Evolutionary conservation across 2,113 vertebrate genomes (phyloP), one percentile per base, ranked within the genome.

Genomic region (Thomomys bottae): DNA sequence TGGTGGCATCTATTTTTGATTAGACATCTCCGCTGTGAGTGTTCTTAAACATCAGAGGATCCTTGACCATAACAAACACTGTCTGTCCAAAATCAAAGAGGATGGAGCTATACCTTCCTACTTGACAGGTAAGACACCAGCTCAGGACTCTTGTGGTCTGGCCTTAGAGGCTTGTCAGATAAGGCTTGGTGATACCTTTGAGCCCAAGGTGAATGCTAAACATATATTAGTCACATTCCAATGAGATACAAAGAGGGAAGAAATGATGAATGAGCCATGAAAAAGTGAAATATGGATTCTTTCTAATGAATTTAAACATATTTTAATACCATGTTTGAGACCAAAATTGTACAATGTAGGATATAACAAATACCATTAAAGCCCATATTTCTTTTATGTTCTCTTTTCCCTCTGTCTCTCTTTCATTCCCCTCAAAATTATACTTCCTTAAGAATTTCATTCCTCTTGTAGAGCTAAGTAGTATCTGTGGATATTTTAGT

Each of bases 261-360:
- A 26, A 67, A 70, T 18, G 42, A 83, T 30, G n/a, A 59, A 71
- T 54, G 49, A 54, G 49, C 49, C 49, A 54, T 54, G 17, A 91
- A 92, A 61, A 75, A 57, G 0, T 59, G 49, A 96, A 92, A 88
- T 84, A 75, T 3, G 17, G 18, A 84, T 64, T 82, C 5, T 8
- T 73, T 73, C 77, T 34, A 76, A 32, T 91, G 34, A 84, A 88
- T 89, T 77, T 79, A 20, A 26, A 82, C 88, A 54, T 49, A 70
- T 28, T 36, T 91, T 34, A 63, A 49, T 82, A 64, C 11, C 34
- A 20, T 38, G 82, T 94, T 80, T 79, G 6, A 80, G 75, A 80
- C 59, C 77, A 80, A 93, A 82, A 67, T 20, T 38, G 38, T 57
- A 34, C 9, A 21, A 28, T 49, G n/a, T 32, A 66, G 61, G 84